Conservation (phyloP, 2,797 vertebrate genomes). For the Bovichtus diacanthus region DNA sequence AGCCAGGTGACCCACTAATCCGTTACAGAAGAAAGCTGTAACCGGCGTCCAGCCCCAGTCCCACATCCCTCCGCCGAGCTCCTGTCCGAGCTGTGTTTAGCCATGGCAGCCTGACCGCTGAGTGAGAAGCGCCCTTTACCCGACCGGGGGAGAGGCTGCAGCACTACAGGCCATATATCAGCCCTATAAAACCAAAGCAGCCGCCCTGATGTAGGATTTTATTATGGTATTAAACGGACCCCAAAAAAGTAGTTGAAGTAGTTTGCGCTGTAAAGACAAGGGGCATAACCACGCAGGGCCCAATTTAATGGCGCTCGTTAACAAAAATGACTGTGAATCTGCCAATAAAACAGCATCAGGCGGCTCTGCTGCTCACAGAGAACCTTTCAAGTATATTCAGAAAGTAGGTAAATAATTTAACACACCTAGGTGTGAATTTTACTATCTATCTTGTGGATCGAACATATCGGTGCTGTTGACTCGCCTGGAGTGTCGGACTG, state of each 20-base stretch:
- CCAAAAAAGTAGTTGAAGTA: slow-evolving; percentile 81
- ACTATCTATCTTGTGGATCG: slow-evolving; percentile 26
- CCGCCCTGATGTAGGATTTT: slow-evolving; percentile 88
- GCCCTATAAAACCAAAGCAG: slow-evolving; percentile 89
- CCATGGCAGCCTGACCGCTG: slow-evolving; percentile 51
- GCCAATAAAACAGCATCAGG: slow-evolving; percentile 76
- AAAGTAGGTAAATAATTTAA: slow-evolving; percentile 53
- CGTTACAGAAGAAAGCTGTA: background rate
- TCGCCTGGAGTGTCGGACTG: slow-evolving; percentile 14
- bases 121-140: slow-evolving; percentile 58
- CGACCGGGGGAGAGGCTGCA: slow-evolving; percentile 57
- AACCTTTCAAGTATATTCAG: slow-evolving; percentile 6
- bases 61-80: background rate
- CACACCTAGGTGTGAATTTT: slow-evolving; percentile 41
- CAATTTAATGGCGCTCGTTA: slow-evolving; percentile 89
- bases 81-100: slow-evolving; percentile 38
- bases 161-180: slow-evolving; percentile 88
- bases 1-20: background rate
- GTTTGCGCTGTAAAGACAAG: slow-evolving; percentile 86
- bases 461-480: slow-evolving; percentile 16
- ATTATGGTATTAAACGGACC: slow-evolving; percentile 87
- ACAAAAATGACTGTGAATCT: slow-evolving; percentile 86
- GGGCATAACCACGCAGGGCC: slow-evolving; percentile 72
- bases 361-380: slow-evolving; percentile 41
- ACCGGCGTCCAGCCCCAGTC: background rate